Evolutionary conservation across 2,113 vertebrate genomes (phyloP).

Genomic region (Girardinichthys multiradiatus): DNA sequence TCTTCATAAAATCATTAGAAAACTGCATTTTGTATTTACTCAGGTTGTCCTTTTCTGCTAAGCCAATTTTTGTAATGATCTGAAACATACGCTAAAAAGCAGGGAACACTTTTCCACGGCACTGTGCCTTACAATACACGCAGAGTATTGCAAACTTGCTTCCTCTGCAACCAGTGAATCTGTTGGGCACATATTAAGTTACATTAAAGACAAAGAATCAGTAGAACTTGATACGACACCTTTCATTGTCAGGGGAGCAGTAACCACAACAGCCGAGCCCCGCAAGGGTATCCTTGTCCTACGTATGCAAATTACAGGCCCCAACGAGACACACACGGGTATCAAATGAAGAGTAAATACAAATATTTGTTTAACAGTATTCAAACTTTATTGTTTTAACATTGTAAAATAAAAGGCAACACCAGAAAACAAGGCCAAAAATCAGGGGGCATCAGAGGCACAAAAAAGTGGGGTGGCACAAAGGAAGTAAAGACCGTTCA

Average conservation of each 20-base stretch:
- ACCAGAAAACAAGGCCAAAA: constrained; percentile 62
- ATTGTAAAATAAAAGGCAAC: constrained; percentile 72
- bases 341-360: constrained; percentile 12
- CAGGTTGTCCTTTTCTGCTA: not conserved
- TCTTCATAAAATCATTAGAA: not conserved
- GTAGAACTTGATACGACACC: constrained; percentile 42
- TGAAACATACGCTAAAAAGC: not conserved
- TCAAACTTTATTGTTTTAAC: constrained; percentile 80
- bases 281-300: constrained; percentile 5
- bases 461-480: not conserved
- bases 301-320: constrained; percentile 51
- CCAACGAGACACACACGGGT: constrained; percentile 32
- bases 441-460: constrained; percentile 33
- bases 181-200: constrained; percentile 19
- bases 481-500: constrained; percentile 39
- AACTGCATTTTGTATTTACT: not conserved
- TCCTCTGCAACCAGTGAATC: not conserved
- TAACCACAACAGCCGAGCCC: constrained; percentile 44
- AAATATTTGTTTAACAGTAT: constrained; percentile 67
- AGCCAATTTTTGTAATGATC: not conserved
- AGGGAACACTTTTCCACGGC: not conserved
- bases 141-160: not conserved
- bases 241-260: constrained; percentile 29
- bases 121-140: too few species aligned
- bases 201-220: constrained; percentile 18